A percentile compares a stretch with the other conserved stretches of the same genome.
phyloP scores from a whole-genome alignment of 2,797 vertebrate genomes.

The Pangasius sanitwongsei region DNA sequence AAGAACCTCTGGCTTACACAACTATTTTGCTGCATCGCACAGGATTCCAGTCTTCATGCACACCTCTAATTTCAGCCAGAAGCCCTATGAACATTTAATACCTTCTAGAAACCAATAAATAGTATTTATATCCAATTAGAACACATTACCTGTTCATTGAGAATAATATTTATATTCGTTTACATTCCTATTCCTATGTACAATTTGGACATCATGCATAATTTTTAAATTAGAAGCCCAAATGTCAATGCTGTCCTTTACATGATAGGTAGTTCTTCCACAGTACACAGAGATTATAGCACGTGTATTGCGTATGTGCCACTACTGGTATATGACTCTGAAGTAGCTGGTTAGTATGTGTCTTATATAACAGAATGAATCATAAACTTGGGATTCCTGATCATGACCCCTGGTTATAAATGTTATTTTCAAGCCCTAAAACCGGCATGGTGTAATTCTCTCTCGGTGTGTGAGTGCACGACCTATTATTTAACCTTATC shows the following conservation, averaged over 20 bases:
- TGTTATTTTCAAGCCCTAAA: slow-evolving; percentile 4
- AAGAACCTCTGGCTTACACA: neutral
- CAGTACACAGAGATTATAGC: neutral
- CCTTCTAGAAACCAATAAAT: neutral
- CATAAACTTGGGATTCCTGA: slow-evolving; percentile 17
- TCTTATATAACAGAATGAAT: neutral
- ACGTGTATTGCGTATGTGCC: too few species aligned
- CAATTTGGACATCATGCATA: neutral
- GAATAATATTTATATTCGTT: neutral
- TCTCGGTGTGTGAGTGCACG: neutral
- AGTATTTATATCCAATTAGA: neutral
- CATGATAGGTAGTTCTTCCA: neutral
- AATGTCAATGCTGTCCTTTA: neutral
- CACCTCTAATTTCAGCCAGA: neutral
- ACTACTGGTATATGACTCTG: neutral
- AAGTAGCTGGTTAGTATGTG: slow-evolving; percentile 7
- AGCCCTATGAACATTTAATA: neutral
- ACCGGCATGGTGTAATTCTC: neutral
- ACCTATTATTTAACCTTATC: slow-evolving; percentile 42
- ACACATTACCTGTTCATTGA: neutral
- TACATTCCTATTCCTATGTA: neutral
- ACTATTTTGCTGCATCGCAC: neutral
- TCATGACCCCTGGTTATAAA: neutral
- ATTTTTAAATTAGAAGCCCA: neutral
- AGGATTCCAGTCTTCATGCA: neutral